Base-by-base conservation (phyloP, 1,140 invertebrate species). In the Drosophila aff. region DNA sequence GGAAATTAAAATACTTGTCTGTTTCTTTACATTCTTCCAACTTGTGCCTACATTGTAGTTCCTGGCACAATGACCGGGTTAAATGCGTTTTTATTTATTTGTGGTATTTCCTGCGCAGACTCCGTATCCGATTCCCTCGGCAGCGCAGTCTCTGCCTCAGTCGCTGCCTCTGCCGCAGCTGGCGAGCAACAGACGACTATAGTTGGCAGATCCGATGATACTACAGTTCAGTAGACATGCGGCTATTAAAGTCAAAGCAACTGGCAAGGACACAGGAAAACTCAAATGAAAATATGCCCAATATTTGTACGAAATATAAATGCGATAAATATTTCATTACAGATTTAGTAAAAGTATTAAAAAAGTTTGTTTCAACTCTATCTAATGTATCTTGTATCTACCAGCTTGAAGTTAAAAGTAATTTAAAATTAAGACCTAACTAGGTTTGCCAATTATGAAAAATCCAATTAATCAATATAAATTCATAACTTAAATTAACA, bases 31-130 rank as follows among this genome's bases (percentile, higher is more conserved):
- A n/a, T 31, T 43, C 26, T 9, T 44, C 28, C 16, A n/a, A 18
- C 16, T 16, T 16, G 0, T 5, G 6, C 10, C 21, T 28, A 7
- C 5, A 18, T 40, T 36, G 13, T 38, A 33, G 28, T 9, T 26
- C n/a, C 15, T 2, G 1, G 16, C 67, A 69, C 63, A 47, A 33
- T 36, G n/a, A 31, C 23, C 15, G 49, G 64, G 67, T 68, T 71
- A 71, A 71, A 57, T 11, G 63, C 55, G 66, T 71, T 71, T 38
- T 71, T 31, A 46, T 57, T 71, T 57, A 57, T 68, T 57, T 46
- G n/a, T 41, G 4, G 11, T 5, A 18, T 33, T 18, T 68, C 40
- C 64, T 71, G 67, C 67, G 67, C 67, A 71, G 49, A 57, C 67
- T 71, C 67, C 7, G 63, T 46, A 44, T 47, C 33, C 40, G 40